A percentile compares a stretch with the other conserved stretches of the same genome.
phyloP scores from a whole-genome alignment of 2,113 vertebrate genomes.

The Camelus bactrianus region DNA sequence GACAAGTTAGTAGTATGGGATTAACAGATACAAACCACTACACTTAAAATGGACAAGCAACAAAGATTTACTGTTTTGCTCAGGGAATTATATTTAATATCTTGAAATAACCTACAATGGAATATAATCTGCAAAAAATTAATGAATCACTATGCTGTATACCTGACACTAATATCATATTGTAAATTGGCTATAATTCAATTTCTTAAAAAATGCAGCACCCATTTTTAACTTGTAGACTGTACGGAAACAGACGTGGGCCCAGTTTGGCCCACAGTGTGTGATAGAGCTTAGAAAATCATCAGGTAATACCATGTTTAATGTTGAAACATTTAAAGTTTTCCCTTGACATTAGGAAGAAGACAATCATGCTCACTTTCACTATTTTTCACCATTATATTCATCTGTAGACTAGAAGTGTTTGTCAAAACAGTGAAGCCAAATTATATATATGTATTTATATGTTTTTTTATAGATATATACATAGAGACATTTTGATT shows the following conservation, averaged over 20 bases:
- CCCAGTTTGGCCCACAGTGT: background rate
- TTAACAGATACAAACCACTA: background rate
- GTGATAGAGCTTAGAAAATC: background rate
- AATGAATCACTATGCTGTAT: background rate
- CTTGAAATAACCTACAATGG: background rate
- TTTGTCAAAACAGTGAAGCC: background rate
- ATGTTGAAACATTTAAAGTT: background rate
- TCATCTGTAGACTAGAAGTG: background rate
- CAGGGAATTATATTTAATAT: background rate
- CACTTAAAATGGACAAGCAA: background rate
- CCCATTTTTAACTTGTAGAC: background rate
- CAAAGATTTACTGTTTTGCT: background rate
- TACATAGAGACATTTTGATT: background rate
- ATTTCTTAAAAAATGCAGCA: background rate
- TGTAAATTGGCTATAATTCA: background rate
- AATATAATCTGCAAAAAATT: background rate
- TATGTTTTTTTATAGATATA: background rate
- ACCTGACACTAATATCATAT: background rate
- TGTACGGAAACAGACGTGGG: background rate
- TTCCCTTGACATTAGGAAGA: background rate
- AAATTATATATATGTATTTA: background rate
- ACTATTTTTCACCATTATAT: background rate
- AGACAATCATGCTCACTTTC: background rate
- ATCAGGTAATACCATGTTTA: background rate
- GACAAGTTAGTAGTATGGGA: background rate